Evolutionary conservation across 30 jellyfish, hydroid and myxozoan species (phyloP).

Genomic region (Hydractinia symbiolongicarpus): DNA sequence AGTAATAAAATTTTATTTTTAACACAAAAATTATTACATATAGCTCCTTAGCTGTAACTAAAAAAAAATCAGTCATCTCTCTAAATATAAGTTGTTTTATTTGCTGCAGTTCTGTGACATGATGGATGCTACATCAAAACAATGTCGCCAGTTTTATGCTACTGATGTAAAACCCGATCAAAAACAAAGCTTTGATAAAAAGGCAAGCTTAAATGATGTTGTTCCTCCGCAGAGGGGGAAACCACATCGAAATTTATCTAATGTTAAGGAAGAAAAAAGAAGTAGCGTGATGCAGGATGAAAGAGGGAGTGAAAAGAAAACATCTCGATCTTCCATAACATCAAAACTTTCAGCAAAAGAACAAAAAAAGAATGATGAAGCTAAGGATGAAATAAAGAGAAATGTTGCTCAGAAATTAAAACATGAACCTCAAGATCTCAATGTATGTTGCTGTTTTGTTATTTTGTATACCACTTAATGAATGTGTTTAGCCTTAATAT

Average conservation of each 20-base stretch:
- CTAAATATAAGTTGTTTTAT: neutral
- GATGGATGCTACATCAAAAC: slow-evolving; percentile 70
- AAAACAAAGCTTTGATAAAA: too few species aligned
- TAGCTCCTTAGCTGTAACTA: neutral
- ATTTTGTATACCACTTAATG: too few species aligned
- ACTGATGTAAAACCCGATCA: too few species aligned
- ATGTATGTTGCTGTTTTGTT: slow-evolving; percentile 37
- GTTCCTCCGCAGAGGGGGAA: too few species aligned
- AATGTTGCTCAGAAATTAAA: slow-evolving; percentile 13
- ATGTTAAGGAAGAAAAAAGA: neutral
- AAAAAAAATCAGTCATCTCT: neutral
- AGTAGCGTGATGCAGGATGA: neutral
- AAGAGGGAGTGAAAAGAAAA: neutral
- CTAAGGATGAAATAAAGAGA: slow-evolving; percentile 8
- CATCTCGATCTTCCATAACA: slow-evolving; percentile 22
- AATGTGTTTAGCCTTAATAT: too few species aligned
- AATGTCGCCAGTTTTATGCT: slow-evolving; percentile 23
- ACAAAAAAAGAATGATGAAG: slow-evolving; percentile 26
- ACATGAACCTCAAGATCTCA: slow-evolving; percentile 62
- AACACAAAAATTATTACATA: neutral
- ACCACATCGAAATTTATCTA: too few species aligned
- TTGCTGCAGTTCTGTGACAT: slow-evolving; percentile 68
- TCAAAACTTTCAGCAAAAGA: slow-evolving; percentile 14
- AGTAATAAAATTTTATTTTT: slow-evolving; percentile 35
- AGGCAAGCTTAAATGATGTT: too few species aligned